Evolutionary conservation across 2,113 vertebrate genomes (phyloP).

Genomic region (Bettongia penicillata): DNA sequence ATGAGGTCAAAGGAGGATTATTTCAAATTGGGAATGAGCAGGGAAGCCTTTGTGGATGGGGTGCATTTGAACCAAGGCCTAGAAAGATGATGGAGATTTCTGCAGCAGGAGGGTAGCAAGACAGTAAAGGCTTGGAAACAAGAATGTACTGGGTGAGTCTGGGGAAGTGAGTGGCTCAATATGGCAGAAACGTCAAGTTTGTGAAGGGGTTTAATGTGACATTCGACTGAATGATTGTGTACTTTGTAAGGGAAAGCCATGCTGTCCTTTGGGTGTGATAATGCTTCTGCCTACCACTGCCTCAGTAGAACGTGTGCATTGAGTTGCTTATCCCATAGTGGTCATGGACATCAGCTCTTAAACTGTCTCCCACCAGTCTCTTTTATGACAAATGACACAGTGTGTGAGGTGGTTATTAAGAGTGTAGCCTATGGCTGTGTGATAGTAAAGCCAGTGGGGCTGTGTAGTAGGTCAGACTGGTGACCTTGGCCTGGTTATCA

Average conservation of each 20-base stretch:
- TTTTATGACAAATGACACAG: neutral
- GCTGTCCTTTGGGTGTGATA: neutral
- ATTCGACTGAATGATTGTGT: neutral
- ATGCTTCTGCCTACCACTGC: neutral
- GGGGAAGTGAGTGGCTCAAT: neutral
- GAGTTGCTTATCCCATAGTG: neutral
- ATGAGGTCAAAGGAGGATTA: neutral
- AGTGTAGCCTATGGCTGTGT: neutral
- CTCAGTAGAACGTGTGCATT: neutral
- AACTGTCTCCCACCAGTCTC: fast-evolving
- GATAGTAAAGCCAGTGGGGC: neutral
- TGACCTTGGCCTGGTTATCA: neutral
- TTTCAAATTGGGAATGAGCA: neutral
- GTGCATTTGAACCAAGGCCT: neutral
- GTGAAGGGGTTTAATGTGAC: neutral
- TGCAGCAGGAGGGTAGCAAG: neutral
- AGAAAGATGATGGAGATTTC: neutral
- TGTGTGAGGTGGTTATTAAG: neutral
- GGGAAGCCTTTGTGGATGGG: neutral
- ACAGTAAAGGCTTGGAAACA: neutral
- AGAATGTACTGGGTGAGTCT: neutral
- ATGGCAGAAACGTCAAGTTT: neutral
- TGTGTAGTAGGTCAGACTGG: neutral
- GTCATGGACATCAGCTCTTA: neutral
- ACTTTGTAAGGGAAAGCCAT: neutral